Evolutionary conservation across 2,888 invertebrate genomes (phyloP).

Genomic region (Mechanitis mazaeus): DNA sequence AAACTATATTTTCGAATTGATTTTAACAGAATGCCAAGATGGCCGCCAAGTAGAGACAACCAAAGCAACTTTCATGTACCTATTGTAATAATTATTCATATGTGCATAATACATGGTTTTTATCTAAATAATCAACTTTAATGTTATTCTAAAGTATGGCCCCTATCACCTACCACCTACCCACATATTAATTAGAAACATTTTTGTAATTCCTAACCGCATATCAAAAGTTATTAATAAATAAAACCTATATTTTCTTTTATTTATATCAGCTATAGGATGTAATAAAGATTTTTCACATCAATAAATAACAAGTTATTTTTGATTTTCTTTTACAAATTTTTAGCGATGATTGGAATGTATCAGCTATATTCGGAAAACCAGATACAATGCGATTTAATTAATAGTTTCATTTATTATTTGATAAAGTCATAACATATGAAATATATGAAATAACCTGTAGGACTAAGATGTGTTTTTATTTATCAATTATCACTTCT

Average conservation of each 20-base stretch:
- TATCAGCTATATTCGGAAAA: constrained; percentile 52
- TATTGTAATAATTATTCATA: no score
- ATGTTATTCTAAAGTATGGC: no score
- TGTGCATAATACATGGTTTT: no score
- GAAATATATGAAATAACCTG: constrained; percentile 40
- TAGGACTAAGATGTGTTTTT: constrained; percentile 27
- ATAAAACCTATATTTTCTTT: no score
- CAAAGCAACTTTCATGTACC: no score
- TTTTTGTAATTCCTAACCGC: no score
- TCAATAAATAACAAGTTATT: constrained; percentile 35
- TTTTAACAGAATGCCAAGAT: no score
- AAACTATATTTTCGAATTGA: no score
- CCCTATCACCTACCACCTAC: no score
- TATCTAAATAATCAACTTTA: no score
- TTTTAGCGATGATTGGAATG: constrained; percentile 52
- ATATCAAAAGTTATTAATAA: no score
- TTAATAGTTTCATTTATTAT: constrained; percentile 51
- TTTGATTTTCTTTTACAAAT: constrained; percentile 51
- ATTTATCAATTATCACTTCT: constrained; percentile 36
- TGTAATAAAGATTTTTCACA: not conserved
- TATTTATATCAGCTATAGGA: not conserved
- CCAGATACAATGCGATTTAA: constrained; percentile 48
- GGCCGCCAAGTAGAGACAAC: no score
- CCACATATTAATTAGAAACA: constrained; percentile 1
- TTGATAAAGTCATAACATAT: constrained; percentile 24